Evolutionary conservation across 2,888 invertebrate genomes (phyloP), one percentile per base, ranked within the genome.

Genomic region (Tryphoninae sp.): DNA sequence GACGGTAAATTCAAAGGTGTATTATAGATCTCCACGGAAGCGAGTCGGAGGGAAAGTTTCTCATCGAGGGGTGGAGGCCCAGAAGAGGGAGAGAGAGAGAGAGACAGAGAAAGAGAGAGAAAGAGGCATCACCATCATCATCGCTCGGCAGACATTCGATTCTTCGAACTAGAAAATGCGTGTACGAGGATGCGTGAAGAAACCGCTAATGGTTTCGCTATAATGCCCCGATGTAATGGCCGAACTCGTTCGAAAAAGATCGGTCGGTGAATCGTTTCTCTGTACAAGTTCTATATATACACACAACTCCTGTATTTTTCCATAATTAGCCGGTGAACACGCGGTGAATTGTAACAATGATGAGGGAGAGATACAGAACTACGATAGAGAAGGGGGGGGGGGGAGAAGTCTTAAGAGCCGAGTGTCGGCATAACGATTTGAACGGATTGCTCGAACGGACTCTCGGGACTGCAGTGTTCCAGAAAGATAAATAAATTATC

Each of bases 401-500:
- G 23, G 40, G 26, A 53, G 71, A 62, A 76, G 58, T 72, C 67
- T 58, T 26, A 64, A 64, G 42, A 59, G 22, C 42, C 64, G 51
- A 62, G n/a, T 62, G 74, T 68, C 80, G 69, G 62, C 19, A 42
- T 58, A 55, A 77, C 65, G 77, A 73, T 82, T 82, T 65, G 77
- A 77, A 82, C 82, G 77, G 80, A 82, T 82, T 82, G 80, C 80
- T 82, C 82, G 80, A 80, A 77, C 82, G 77, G 76, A 82, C 75
- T 78, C 78, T 72, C 81, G 67, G n/a, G 62, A 55, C 77, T 74
- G 82, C 82, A 77, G 82, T 80, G 82, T 80, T 82, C 82, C 82
- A 88, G 87, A 88, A 89, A 89, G 88, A 89, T 89, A 89, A 89
- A 89, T 89, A 89, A 88, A 89, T 89, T 89, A 89, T 89, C 89